Conservation (phyloP, 2,797 vertebrate species). For the Notoglanidium macrostoma region DNA sequence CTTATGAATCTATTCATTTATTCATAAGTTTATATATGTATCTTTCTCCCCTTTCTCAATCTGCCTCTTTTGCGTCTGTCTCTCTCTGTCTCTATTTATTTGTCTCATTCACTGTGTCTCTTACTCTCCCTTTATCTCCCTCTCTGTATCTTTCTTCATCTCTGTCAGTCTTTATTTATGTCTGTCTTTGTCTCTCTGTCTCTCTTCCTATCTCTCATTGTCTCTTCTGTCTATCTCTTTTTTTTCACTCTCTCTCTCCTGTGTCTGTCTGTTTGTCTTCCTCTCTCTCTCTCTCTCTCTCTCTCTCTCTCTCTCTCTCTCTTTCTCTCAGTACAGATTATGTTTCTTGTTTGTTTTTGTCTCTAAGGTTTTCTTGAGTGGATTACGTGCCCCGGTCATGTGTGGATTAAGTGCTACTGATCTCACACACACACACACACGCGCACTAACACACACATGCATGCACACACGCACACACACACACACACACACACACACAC, state of each 20-base stretch:
- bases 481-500: neutral
- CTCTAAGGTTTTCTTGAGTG: conserved; percentile 32
- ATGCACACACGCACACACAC: neutral
- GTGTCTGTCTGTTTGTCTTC: neutral
- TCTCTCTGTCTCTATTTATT: neutral
- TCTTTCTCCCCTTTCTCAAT: conserved; percentile 10
- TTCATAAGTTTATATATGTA: too few species aligned
- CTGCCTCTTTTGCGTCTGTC: neutral
- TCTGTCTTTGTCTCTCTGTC: neutral
- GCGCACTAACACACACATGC: neutral
- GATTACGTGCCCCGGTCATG: conserved; percentile 18
- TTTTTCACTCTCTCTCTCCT: too few species aligned
- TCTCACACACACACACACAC: conserved; percentile 17
- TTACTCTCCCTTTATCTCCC: neutral
- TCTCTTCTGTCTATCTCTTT: neutral
- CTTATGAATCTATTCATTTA: too few species aligned
- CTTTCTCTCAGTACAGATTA: neutral
- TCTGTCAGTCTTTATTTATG: neutral
- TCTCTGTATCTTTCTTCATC: neutral
- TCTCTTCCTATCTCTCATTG: neutral
- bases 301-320: conserved; percentile 5
- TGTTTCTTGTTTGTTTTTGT: conserved; percentile 45
- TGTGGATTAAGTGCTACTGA: conserved; percentile 46
- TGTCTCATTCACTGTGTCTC: neutral
- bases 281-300: neutral